Base-by-base conservation (phyloP, 2,797 vertebrate genomes). In the Rhyacichthys aspro region DNA sequence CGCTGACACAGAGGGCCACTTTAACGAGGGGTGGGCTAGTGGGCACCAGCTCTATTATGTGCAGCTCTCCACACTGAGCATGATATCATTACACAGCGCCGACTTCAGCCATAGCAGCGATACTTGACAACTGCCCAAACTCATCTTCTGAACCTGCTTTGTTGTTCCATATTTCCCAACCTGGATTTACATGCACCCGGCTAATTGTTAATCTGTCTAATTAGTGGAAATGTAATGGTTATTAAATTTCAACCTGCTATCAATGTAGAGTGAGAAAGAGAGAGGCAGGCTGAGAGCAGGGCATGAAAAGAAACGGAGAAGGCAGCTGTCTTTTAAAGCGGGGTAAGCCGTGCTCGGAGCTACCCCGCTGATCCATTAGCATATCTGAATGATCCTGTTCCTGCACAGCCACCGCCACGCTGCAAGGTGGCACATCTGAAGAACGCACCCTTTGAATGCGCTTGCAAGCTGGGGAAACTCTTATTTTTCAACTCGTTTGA, bases 401-500 rank as follows among this genome's bases (percentile, higher is more conserved):
- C 90, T 88, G 87, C 88, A 80, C 90, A 89, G 83, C 87, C 85
- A 84, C 89, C 86, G 64, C 87, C 87, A 86, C 84, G 85, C 92
- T 92, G 91, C 91, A 92, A 93, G 93, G 92, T 93, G 91, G 91
- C 91, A 93, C 91, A 91, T 94, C 93, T 92, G 90, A 94, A 78
- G 86, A 89, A 86, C 71, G 79, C 73, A 63, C 85, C 87, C 90
- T 93, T 93, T 93, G 91, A 94, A 88, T 85, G 83, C 16, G 86
- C 81, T 86, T 67, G 82, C 85, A 88, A 88, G 87, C 87, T 81
- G 77, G 81, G 87, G 83, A 82, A 89, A 84, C 89, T 91, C 85
- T 86, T 88, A 89, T 90, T 92, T 91, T 90, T 86, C 82, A 81
- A 66, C 67, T 83, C 57, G 82, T 92, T 92, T 93, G 91, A 94